Percentiles rank a stretch among this genome's conserved stretches.
These are phyloP conservation scores for Pelagia noctiluca DNA, from an alignment of 30 jellyfish, hydroid and myxozoan species.

Conservation along the genomic window DNA sequence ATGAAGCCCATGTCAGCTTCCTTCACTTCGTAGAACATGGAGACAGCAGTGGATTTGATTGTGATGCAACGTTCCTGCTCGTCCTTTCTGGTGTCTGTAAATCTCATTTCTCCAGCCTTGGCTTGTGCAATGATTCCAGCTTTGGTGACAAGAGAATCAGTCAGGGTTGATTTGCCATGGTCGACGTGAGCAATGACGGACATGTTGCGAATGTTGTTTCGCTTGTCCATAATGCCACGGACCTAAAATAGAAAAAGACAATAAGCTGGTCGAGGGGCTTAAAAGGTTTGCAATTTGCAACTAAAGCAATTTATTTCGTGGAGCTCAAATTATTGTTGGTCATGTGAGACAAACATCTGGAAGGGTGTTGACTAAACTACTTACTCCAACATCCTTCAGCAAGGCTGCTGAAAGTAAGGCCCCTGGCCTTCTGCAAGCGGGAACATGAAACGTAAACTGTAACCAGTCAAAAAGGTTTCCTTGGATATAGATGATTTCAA, in stretches of 20 bases:
- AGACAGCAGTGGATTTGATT: constrained; percentile 99
- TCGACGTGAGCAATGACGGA: constrained; percentile 99
- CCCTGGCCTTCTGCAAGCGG: too few relatives aligned
- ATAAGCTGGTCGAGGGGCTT: neutral
- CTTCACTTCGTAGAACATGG: constrained; percentile 97
- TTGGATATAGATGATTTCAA: too few relatives aligned
- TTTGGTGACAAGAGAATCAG: constrained; percentile 98
- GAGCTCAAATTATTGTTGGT: too few relatives aligned
- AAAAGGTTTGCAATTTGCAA: too few relatives aligned
- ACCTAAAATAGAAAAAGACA: constrained; percentile 58
- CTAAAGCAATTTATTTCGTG: too few relatives aligned
- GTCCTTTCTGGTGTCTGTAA: constrained; percentile 99
- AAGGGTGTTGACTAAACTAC: too few relatives aligned
- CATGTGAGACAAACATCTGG: too few relatives aligned
- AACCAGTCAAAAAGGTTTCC: too few relatives aligned
- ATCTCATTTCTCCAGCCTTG: constrained; percentile 99
- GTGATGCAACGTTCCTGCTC: constrained; percentile 99
- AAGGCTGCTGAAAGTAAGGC: too few relatives aligned
- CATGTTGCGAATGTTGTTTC: constrained; percentile 98
- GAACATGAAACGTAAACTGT: too few relatives aligned
- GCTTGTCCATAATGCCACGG: constrained; percentile 99
- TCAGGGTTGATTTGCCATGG: constrained; percentile 99
- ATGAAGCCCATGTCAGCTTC: constrained; percentile 87
- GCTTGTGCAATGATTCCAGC: constrained; percentile 99
- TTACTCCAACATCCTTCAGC: too few relatives aligned